Conservation (phyloP, 2,888 invertebrate genomes). For the Lycia hirtaria region DNA sequence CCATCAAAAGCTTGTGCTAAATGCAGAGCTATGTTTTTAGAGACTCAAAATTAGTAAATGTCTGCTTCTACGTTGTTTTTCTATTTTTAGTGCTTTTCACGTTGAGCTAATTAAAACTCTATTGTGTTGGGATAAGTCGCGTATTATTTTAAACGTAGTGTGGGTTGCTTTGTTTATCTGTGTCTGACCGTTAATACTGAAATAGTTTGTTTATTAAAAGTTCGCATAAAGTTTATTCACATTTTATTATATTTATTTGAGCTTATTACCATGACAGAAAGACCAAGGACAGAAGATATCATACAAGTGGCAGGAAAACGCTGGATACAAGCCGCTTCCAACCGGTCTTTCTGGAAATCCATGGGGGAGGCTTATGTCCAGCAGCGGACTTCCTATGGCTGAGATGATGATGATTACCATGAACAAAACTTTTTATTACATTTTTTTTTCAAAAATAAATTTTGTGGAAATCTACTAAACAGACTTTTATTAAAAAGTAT, state of each 20-base stretch:
- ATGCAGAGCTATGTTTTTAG: constrained; percentile 55
- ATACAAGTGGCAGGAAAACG: too few species aligned
- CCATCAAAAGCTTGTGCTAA: constrained; percentile 46
- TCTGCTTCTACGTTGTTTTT: constrained; percentile 43
- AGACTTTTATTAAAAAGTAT: too few species aligned
- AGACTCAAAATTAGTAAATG: constrained; percentile 51
- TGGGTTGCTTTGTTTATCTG: constrained; percentile 8
- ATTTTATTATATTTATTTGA: neutral
- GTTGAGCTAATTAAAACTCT: constrained; percentile 24
- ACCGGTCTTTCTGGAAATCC: too few species aligned
- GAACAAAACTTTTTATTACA: too few species aligned
- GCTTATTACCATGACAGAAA: too few species aligned
- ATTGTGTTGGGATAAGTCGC: neutral
- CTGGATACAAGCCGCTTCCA: too few species aligned
- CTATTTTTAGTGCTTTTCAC: constrained; percentile 6
- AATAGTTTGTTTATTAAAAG: constrained; percentile 11
- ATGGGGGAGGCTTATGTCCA: too few species aligned
- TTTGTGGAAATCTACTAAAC: too few species aligned
- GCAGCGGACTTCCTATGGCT: too few species aligned
- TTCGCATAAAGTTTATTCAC: neutral
- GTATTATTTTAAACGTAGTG: neutral
- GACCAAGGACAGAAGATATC: too few species aligned
- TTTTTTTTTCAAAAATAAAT: too few species aligned
- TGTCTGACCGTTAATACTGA: constrained; percentile 2
- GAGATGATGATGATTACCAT: too few species aligned